Evolutionary conservation across 2,797 vertebrate species (phyloP), one percentile per base, ranked within the genome.

Genomic region (Microtus obscurus): DNA sequence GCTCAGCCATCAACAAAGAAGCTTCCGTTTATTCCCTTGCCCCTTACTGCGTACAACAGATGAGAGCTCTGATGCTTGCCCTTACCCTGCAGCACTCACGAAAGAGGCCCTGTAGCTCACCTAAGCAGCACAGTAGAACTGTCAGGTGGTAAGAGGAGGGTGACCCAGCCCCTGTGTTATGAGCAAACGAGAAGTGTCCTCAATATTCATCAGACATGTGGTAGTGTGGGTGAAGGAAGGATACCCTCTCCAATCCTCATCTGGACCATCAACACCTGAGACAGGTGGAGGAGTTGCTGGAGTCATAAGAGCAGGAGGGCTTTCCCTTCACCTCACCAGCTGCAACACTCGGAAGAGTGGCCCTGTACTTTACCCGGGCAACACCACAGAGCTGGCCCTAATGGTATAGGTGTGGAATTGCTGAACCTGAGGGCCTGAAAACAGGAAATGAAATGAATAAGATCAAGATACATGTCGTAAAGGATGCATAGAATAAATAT

Each of bases 281-380:
- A 73, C 21, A 23, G 37, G 71, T 40, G 37, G 21, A 73, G 71
- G 10, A 40, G 21, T 3, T 0, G 3, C 69, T 37, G 69, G 19
- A 8, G 21, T 12, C 19, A 25, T 73, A 25, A 40, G 71, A 25
- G 2, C 3, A 11, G 21, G 21, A 25, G 69, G 0, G n/a, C 21
- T 73, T 21, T 73, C 37, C 21, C 37, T 25, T 40, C 37, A 37
- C 10, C 6, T 73, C n/a, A 23, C 9, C 37, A 73, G 37, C 1
- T 11, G 37, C 19, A 73, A 40, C n/a, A 71, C 69, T 37, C 8
- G 21, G n/a, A 21, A 40, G n/a, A 73, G 19, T 37, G n/a, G 69
- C n/a, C n/a, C 4, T 40, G n/a, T 25, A 23, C 69, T 10, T 73
- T n/a, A 23, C 34, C 1, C 1, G 8, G n/a, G 19, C 0, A 23